Evolutionary conservation across 2,113 vertebrate genomes (phyloP).

Genomic region (Shinisaurus crocodilurus): DNA sequence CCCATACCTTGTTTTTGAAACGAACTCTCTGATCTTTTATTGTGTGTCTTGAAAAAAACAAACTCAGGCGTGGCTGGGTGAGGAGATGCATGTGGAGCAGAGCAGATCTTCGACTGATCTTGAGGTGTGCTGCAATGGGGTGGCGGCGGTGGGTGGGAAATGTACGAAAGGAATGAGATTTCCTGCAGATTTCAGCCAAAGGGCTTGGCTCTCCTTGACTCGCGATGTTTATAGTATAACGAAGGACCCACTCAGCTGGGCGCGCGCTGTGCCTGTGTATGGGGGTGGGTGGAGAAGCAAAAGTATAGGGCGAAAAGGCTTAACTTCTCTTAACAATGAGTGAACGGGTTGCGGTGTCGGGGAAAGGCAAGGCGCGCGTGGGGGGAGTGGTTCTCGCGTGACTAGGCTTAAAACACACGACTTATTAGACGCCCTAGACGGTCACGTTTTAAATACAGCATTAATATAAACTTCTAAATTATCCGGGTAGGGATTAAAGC

Average conservation of each 20-base stretch:
- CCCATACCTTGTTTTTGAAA: neutral
- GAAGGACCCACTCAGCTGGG: too few relatives aligned
- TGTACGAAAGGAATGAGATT: constrained; percentile 43
- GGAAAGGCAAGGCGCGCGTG: too few relatives aligned
- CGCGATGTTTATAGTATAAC: too few relatives aligned
- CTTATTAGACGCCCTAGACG: neutral
- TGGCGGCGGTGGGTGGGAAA: neutral
- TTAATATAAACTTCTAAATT: neutral
- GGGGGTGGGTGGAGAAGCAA: neutral
- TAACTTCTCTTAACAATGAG: neutral
- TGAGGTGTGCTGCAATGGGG: neutral
- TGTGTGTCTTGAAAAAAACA: neutral
- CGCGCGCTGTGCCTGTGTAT: neutral
- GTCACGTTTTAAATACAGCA: neutral
- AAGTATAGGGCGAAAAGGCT: neutral
- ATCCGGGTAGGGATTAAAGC: neutral
- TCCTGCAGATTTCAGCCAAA: constrained; percentile 24
- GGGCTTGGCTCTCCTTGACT: neutral
- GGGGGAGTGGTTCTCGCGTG: neutral
- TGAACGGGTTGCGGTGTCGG: neutral
- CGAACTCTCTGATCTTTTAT: neutral
- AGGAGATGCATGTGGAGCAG: neutral
- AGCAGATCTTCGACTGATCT: neutral
- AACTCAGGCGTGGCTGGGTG: neutral
- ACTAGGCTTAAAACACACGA: neutral